Base-by-base conservation (phyloP, 2,888 invertebrate species). In the Campoplex capitator region DNA sequence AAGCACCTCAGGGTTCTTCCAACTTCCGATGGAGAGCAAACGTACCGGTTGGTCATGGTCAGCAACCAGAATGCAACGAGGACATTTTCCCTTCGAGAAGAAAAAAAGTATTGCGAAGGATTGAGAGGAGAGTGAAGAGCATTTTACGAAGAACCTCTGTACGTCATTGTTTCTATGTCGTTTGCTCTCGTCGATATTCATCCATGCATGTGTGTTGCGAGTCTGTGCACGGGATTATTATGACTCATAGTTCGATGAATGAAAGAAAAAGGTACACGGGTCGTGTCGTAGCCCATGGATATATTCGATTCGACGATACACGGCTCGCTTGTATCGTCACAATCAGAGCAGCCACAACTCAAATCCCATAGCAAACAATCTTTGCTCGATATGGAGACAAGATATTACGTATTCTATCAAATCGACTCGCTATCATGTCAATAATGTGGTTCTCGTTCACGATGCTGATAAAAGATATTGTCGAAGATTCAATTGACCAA, bases 21-120 rank as follows among this genome's bases (percentile, higher is more conserved):
- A 87, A 87, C 86, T 87, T 84, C 70, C 78, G 74, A 54, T 48
- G 54, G 78, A 82, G 77, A 75, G 77, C 74, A 84, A 87, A 75
- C 81, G 62, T 87, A 78, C 86, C 74, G 74, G 78, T 65, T 81
- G 73, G 70, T 42, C 56, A 68, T 82, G 56, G 51, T 65, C 32
- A 32, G 32, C 62, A 62, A 32, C 62, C 16, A 58, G 58, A 16
- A 58, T 32, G 13, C 58, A 32, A 58, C 58, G 28, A 32, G 62
- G 16, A 32, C 75, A 74, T 23, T 74, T 51, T 38, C 32, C 38
- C 23, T 35, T 42, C 45, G 38, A 32, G 9, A 11, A 73, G 6
- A 70, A 4, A 8, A 23, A 23, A 23, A 23, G 23, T 23, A 23
- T 23, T 23, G 23, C 23, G 56, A 58, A 45, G 48, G 23, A 65